phyloP scores from a whole-genome alignment of 2,113 vertebrate genomes.

The Tricholaema leucomelas region DNA sequence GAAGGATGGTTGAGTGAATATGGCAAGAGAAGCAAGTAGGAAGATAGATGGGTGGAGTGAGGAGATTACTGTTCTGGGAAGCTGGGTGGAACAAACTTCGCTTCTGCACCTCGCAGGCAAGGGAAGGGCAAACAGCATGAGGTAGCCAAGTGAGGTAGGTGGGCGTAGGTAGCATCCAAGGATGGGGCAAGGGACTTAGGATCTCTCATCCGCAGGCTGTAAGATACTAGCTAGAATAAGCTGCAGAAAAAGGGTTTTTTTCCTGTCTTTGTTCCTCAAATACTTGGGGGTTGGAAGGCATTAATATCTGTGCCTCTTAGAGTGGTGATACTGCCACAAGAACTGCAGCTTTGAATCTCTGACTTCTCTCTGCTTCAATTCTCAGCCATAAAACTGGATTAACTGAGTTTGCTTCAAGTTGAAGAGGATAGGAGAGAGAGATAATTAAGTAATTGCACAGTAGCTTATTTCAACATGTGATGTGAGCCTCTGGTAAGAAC shows the following conservation, averaged over 20 bases:
- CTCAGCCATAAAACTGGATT: slow-evolving; percentile 49
- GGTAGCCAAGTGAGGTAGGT: not conserved
- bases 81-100: not conserved
- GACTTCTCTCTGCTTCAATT: slow-evolving; percentile 37
- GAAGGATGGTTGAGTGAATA: not conserved
- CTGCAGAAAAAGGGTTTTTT: not conserved
- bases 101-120: not conserved
- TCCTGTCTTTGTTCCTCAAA: not conserved
- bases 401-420: slow-evolving; percentile 48
- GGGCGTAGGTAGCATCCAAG: not conserved
- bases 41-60: not conserved
- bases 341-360: slow-evolving; percentile 2
- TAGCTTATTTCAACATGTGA: slow-evolving; percentile 39
- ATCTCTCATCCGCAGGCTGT: not conserved
- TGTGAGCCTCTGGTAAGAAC: slow-evolving; percentile 46
- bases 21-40: not conserved
- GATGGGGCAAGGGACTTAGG: not conserved
- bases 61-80: not conserved
- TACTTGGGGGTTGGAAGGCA: not conserved
- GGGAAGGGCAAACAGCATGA: not conserved
- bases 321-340: not conserved
- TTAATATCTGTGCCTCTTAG: not conserved
- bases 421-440: slow-evolving; percentile 32
- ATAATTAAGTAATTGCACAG: slow-evolving; percentile 66
- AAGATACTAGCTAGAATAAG: not conserved